Evolutionary conservation across 2,888 invertebrate genomes (phyloP).

Genomic region (Parnassius apollo): DNA sequence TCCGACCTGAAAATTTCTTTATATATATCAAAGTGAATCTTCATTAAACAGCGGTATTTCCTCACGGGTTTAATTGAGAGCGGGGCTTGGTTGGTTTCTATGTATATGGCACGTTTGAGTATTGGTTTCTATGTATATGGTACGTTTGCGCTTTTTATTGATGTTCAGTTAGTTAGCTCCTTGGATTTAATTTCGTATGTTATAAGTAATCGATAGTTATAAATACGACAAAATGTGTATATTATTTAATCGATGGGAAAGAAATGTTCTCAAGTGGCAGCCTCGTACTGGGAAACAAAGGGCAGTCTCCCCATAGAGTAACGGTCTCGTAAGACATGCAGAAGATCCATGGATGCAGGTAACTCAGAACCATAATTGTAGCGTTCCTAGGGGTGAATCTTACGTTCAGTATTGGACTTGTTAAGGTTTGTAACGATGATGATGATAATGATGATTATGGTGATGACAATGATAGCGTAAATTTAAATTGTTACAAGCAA

Average conservation of each 20-base stretch:
- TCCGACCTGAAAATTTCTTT: slow-evolving; percentile 8
- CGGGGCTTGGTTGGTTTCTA: slow-evolving; percentile 24
- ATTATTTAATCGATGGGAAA: background rate
- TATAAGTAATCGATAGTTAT: background rate
- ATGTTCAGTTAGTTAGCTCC: slow-evolving; percentile 12
- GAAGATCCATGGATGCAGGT: too few species aligned
- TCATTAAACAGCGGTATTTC: slow-evolving; percentile 17
- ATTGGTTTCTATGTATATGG: slow-evolving; percentile 22
- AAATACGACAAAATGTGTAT: background rate
- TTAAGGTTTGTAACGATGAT: too few species aligned
- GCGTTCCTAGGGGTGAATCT: too few species aligned
- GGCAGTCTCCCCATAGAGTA: too few species aligned
- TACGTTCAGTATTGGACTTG: too few species aligned
- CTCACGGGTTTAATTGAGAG: slow-evolving; percentile 23
- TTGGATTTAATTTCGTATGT: background rate
- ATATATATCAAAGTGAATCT: slow-evolving; percentile 25
- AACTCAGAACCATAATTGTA: too few species aligned
- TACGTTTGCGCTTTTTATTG: slow-evolving; percentile 23
- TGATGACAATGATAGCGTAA: too few species aligned
- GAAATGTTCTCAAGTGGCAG: too few species aligned
- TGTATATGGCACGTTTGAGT: slow-evolving; percentile 18
- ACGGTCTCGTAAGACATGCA: too few species aligned
- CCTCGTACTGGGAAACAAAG: too few species aligned
- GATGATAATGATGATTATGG: too few species aligned
- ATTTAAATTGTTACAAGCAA: too few species aligned